Evolutionary conservation across 2,113 vertebrate species (phyloP).

Genomic region (Camelus dromedarius): DNA sequence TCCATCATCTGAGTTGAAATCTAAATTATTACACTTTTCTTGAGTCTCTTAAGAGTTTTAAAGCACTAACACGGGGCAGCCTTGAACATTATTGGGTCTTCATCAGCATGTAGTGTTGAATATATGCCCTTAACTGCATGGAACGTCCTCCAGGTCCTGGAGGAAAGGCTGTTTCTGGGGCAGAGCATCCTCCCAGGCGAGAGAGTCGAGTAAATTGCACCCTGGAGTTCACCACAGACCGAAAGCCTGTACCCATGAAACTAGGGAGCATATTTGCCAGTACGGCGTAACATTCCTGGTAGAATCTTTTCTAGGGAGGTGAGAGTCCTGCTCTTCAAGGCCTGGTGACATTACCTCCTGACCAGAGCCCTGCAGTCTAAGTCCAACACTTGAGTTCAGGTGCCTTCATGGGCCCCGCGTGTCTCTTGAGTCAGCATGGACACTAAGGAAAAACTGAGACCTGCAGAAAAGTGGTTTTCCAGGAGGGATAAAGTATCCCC

Average conservation of each 20-base stretch:
- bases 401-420: accelerated
- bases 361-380: accelerated
- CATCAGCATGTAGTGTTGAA: accelerated
- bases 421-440: not conserved
- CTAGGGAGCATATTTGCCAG: not conserved
- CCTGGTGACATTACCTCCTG: not conserved
- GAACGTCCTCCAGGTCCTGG: not conserved
- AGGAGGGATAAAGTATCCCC: not conserved
- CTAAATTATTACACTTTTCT: not conserved
- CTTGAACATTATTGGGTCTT: not conserved
- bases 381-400: not conserved
- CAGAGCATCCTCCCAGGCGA: accelerated
- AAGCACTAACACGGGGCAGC: not conserved
- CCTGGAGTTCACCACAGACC: not conserved
- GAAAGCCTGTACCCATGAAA: not conserved
- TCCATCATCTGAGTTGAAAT: not conserved
- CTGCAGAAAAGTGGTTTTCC: not conserved
- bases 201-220: not conserved
- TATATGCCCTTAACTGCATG: accelerated
- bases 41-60: not conserved
- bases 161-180: not conserved
- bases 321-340: not conserved
- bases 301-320: too few relatives aligned
- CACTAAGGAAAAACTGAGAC: not conserved
- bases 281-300: accelerated